Evolutionary conservation across 2,113 vertebrate genomes (phyloP), one percentile per base, ranked within the genome.

Genomic region (Nymphicus hollandicus): DNA sequence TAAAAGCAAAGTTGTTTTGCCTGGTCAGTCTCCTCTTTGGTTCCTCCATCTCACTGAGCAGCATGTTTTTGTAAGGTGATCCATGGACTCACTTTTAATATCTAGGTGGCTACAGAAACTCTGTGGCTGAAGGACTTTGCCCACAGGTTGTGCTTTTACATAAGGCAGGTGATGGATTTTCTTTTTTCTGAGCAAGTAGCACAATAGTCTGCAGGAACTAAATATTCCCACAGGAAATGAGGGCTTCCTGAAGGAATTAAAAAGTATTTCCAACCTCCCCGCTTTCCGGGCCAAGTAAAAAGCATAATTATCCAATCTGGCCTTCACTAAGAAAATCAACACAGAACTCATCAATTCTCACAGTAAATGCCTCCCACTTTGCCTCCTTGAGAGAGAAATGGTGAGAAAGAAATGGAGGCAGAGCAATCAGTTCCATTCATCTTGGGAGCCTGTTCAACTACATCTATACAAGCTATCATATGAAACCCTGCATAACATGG

Each of bases 181-280:
- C 65, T 93, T 85, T 89, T 94, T 94, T 50, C 49, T 60, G 77
- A 91, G 46, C 73, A 93, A 89, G 28, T 24, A 91, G 77, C 83
- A 96, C 91, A 96, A 96, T 94, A 88, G 88, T 72, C 56, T 91
- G 52, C 88, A 95, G 90, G 91, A 96, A 92, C 86, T 79, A 94
- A 88, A 80, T 76, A 93, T 90, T 95, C 86, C 50, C 91, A 95
- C 61, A 96, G 96, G 96, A 97, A 97, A 91, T 33, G n/a, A 92
- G 70, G 70, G 68, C 70, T 96, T 96, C 96, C 92, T 96, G 66
- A 70, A 22, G 92, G 95, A 96, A 93, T 84, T 79, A 90, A 95
- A 88, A 96, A 93, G 83, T 90, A 90, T 96, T 95, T 96, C 83
- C 73, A 95, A 91, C 41, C 83, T 92, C 73, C 50, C 33, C 53